Base-by-base conservation (phyloP, 2,797 vertebrate genomes). In the Acanthis flammea region DNA sequence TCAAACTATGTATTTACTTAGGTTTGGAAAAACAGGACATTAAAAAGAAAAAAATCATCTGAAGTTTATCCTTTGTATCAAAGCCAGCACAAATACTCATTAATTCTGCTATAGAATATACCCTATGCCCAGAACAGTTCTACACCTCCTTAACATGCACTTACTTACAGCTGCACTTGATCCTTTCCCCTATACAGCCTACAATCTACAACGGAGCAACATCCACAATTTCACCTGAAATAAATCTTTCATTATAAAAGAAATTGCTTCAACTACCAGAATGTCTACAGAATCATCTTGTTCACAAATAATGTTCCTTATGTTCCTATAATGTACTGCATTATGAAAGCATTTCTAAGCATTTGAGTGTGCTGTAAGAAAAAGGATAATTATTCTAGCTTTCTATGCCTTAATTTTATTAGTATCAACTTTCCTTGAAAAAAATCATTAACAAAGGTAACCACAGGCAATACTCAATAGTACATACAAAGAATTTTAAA, bases 301-400 rank as follows among this genome's bases (percentile, higher is more conserved):
- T 91, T 91, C 94, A 81, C 15, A 96, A 88, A 57, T 92, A 88
- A 72, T 14, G 70, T 91, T 85, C 73, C 44, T 88, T 86, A 80
- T 45, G 18, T 55, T 94, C 74, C 90, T 87, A 33, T 41, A 51
- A 95, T 86, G 47, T 83, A 47, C 4, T 94, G 63, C 54, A 93
- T 85, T 92, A 86, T 63, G 28, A 85, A 93, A 92, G 41, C 22
- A 48, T 61, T 92, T 72, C 25, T 60, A 92, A 88, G 39, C 33
- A 75, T 53, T 60, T 86, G 47, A 96, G 78, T 6, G 10, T 75
- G 24, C 51, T 68, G 16, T 55, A 68, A 88, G 66, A 81, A 90
- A 94, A 92, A 61, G 31, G 22, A 27, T 47, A 63, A 70, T 89
- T 86, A 86, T 47, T 88, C 27, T 58, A 63, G 76, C 50, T 66